These are phyloP conservation scores for Anniella stebbinsi DNA, from an alignment of 2,797 vertebrate species.

Conservation along the genomic window DNA sequence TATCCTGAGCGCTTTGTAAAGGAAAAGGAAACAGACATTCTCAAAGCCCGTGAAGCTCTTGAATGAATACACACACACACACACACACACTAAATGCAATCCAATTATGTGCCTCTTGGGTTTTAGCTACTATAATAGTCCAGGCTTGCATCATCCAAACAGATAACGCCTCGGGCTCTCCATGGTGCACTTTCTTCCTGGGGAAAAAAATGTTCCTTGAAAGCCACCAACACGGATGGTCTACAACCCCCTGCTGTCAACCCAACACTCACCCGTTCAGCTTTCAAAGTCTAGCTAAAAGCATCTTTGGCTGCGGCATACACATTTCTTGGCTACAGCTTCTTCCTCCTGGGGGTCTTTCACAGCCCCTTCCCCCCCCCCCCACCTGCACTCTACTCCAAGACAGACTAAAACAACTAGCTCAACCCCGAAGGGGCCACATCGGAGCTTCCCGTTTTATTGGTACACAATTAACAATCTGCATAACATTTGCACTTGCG, in stretches of 20 bases:
- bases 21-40: background rate
- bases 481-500: background rate
- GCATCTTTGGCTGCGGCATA: rapidly evolving
- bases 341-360: background rate
- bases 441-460: background rate
- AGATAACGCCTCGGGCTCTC: conserved; percentile 1
- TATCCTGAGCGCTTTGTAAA: background rate
- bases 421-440: background rate
- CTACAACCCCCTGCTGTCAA: rapidly evolving
- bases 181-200: background rate
- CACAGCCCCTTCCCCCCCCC: background rate
- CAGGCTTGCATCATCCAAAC: conserved; percentile 36
- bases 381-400: background rate
- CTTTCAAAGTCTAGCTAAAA: background rate
- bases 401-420: background rate
- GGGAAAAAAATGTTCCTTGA: conserved; percentile 34
- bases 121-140: conserved; percentile 32
- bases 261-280: background rate
- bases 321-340: background rate
- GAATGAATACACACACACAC: background rate
- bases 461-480: background rate
- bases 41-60: background rate
- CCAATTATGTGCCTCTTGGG: conserved; percentile 25
- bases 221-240: conserved; percentile 32
- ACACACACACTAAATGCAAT: background rate